Conservation (phyloP, 2,888 invertebrate genomes). For the Mongoloraphidia duomilia region DNA sequence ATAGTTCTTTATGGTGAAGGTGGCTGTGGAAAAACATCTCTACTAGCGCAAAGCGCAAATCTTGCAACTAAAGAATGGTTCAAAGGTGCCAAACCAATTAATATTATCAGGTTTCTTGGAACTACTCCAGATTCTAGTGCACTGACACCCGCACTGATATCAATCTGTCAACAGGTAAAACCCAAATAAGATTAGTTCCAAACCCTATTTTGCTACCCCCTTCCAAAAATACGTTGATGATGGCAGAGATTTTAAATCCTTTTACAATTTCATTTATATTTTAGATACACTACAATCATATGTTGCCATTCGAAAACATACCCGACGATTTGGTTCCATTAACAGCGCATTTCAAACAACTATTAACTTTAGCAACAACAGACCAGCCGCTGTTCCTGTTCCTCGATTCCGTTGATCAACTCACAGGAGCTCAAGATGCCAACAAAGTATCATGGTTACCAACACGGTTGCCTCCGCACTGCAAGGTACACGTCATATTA, state of each 20-base stretch:
- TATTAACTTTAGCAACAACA: slow-evolving; percentile 65
- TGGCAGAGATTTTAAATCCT: neutral
- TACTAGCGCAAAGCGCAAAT: slow-evolving; percentile 83
- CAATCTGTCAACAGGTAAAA: slow-evolving; percentile 82
- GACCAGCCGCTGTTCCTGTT: slow-evolving; percentile 82
- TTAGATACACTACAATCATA: slow-evolving; percentile 82
- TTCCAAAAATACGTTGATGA: neutral
- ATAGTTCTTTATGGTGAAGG: slow-evolving; percentile 88
- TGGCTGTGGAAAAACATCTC: slow-evolving; percentile 95
- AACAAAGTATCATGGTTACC: slow-evolving; percentile 96
- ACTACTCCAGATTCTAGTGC: slow-evolving; percentile 96
- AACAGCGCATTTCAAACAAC: slow-evolving; percentile 89
- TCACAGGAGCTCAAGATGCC: slow-evolving; percentile 86
- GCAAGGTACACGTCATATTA: slow-evolving; percentile 48
- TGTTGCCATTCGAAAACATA: slow-evolving; percentile 81
- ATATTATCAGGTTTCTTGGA: slow-evolving; percentile 84
- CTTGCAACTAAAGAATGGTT: slow-evolving; percentile 63
- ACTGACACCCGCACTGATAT: slow-evolving; percentile 83
- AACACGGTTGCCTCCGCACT: slow-evolving; percentile 71
- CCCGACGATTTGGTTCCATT: slow-evolving; percentile 93
- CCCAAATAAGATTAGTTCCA: slow-evolving; percentile 1
- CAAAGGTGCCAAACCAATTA: slow-evolving; percentile 60
- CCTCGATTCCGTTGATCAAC: slow-evolving; percentile 91
- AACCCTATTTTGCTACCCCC: neutral
- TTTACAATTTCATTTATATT: slow-evolving; percentile 16